Evolutionary conservation across 2,113 vertebrate species (phyloP).

Genomic region (Aythya baeri): DNA sequence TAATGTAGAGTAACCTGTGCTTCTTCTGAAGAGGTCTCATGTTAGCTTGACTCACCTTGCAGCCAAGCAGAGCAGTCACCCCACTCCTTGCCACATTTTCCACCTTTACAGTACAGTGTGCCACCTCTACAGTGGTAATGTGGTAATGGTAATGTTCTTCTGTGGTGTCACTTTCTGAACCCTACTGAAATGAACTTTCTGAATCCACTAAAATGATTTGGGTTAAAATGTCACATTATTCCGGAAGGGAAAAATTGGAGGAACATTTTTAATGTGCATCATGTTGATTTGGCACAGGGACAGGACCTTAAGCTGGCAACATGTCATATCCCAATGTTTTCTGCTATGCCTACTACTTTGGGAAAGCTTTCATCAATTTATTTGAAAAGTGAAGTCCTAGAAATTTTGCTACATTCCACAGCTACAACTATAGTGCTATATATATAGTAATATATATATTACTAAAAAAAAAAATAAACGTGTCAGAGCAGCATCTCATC

Average conservation of each 20-base stretch:
- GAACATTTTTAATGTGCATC: not conserved
- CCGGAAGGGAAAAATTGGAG: not conserved
- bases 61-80: not conserved
- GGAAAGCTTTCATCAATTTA: not conserved
- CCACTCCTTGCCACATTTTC: not conserved
- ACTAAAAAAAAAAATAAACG: not conserved
- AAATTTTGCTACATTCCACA: not conserved
- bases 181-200: no score
- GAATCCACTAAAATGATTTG: not conserved
- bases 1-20: accelerated
- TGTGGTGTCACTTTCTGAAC: not conserved
- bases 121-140: not conserved
- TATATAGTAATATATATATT: no score
- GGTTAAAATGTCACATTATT: not conserved
- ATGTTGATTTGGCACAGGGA: not conserved
- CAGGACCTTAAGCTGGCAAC: not conserved
- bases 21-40: not conserved
- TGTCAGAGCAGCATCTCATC: not conserved
- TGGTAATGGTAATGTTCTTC: not conserved
- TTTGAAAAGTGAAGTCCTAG: not conserved
- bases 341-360: not conserved
- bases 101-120: not conserved
- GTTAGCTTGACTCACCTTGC: not conserved
- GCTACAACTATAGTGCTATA: not conserved
- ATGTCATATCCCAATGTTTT: not conserved